phyloP scores from a whole-genome alignment of 2,113 vertebrate species.

The Protobothrops mucrosquamatus region DNA sequence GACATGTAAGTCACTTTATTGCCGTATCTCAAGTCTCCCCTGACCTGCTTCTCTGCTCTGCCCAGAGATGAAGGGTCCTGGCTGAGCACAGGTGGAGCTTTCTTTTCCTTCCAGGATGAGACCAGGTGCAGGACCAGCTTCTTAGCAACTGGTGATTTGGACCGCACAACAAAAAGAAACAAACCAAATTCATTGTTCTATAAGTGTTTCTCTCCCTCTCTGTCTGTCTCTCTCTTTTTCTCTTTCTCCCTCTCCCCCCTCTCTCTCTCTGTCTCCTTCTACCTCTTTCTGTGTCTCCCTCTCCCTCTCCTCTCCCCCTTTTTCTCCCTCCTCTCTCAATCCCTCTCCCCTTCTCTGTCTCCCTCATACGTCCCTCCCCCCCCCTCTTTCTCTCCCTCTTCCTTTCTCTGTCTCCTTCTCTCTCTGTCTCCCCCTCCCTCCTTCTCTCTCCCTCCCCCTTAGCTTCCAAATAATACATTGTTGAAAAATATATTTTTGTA shows the following conservation, averaged over 20 bases:
- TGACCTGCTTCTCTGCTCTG: background rate
- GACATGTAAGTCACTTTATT: too few relatives aligned
- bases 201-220: background rate
- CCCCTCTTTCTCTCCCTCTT: background rate
- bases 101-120: background rate
- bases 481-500: background rate
- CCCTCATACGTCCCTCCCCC: background rate
- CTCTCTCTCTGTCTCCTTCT: background rate
- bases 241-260: background rate
- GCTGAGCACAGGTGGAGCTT: background rate
- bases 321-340: background rate
- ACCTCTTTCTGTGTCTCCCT: background rate
- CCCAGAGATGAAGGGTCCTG: background rate
- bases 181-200: background rate
- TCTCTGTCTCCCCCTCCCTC: background rate
- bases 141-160: background rate
- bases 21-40: background rate
- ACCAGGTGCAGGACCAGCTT: background rate
- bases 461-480: background rate
- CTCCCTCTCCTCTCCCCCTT: background rate
- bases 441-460: background rate
- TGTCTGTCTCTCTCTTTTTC: background rate
- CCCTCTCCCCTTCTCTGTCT: background rate
- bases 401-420: background rate
- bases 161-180: background rate